Evolutionary conservation across 2,797 vertebrate genomes (phyloP), one percentile per base, ranked within the genome.

Genomic region (Tiaroga cobitis): DNA sequence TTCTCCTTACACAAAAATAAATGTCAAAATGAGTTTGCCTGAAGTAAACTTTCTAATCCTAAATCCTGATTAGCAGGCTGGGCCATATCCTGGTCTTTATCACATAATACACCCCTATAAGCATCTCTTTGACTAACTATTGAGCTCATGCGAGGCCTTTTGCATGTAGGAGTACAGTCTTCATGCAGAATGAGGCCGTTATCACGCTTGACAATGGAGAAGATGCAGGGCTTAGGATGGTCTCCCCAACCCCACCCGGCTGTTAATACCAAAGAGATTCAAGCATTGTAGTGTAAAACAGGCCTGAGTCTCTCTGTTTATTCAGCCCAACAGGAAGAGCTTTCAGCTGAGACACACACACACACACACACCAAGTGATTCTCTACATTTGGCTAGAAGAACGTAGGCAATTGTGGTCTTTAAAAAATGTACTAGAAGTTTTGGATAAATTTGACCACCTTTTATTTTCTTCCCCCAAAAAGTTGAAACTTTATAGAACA

Each of bases 121-220:
- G 34, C 51, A 69, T 77, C 80, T 81, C 83, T 81, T 81, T 85
- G 54, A 85, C 26, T 39, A 39, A 61, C 41, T 81, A 76, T 24
- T 82, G 59, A 83, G 16, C 63, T 65, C 63, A 84, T 78, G 81
- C 26, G 67, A 79, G 70, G 46, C 34, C 65, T 78, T 84, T 84
- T 46, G 68, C 76, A 83, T 74, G 72, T 34, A 82, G 80, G 80
- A 83, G 68, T 8, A 41, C 65, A 72, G 68, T 70, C 56, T 78
- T n/a, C 76, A 75, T 65, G 73, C 84, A 82, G 69, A 84, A 67
- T 29, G 84, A 85, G 79, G 70, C 80, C 82, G 78, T 89, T 90
- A 85, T 89, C 82, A 81, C 78, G 41, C 77, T 77, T 80, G 72
- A 90, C 84, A 87, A 79, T 86, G 65, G 69, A 73, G 80, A 86